Evolutionary conservation across 2,113 vertebrate genomes (phyloP), one percentile per base, ranked within the genome.

Genomic region (Rousettus leschenaultii): DNA sequence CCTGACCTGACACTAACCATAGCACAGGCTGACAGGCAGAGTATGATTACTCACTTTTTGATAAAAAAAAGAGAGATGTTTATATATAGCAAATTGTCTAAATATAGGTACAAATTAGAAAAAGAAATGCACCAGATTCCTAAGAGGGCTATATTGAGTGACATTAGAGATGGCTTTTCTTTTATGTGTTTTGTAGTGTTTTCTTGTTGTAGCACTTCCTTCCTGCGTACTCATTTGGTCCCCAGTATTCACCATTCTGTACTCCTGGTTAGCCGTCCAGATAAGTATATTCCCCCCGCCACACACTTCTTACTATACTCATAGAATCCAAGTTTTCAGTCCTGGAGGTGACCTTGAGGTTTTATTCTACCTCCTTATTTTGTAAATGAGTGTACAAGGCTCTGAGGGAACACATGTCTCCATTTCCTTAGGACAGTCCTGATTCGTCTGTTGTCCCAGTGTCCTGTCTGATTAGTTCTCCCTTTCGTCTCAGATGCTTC

Each of bases 131-230:
- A 43, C 21, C 22, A 86, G 75, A 82, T 45, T 73, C 28, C 28
- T 40, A 84, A 89, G 75, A 38, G 8, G 13, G n/a, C 45, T 33
- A 8, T 4, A 57, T 57, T 70, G 21, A 43, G 55, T 93, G 51
- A 96, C 75, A 66, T 77, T 33, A 87, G 65, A 83, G 38, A 16
- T 48, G 70, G 65, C 12, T 77, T 96, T 95, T 77, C 66, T 93
- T 63, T 57, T 15, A 30, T 19, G 73, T 40, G 61, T 89, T 93
- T 84, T 48, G 1, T 43, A 51, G 61, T n/a, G 22, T 77, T 84
- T 87, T 53, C 55, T 70, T 35, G 1, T 33, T 35, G 1, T 33
- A 51, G 45, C 53, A 43, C 55, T 71, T 89, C 10, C 21, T 79
- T 43, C 43, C 40, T 35, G 21, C 78, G 59, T 3, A 51, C 11